phyloP scores from a whole-genome alignment of 2,113 vertebrate species.

The Brienomyrus brachyistius region DNA sequence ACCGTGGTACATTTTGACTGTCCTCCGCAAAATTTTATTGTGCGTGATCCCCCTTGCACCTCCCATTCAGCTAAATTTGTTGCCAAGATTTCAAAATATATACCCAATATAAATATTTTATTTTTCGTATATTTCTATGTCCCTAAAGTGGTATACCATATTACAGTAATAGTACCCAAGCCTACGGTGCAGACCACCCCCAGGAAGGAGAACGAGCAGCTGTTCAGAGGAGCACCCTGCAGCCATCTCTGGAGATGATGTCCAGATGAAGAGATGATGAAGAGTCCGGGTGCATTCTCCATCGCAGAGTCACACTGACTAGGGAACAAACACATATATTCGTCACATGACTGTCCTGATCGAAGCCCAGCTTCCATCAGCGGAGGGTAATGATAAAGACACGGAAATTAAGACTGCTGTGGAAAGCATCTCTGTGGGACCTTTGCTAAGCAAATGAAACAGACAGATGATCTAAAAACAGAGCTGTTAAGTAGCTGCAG shows the following conservation, averaged over 20 bases:
- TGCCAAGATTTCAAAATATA: too few species aligned
- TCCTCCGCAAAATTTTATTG: too few species aligned
- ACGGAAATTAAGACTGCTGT: constrained; percentile 50
- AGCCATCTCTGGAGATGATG: not conserved
- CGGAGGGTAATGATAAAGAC: constrained; percentile 61
- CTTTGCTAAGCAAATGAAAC: constrained; percentile 53
- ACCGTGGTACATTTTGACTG: too few species aligned
- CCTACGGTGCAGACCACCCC: not conserved
- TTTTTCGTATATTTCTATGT: not conserved
- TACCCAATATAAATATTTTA: not conserved
- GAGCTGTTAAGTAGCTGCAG: constrained; percentile 25
- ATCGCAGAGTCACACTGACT: constrained; percentile 49
- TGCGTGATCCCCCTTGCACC: too few species aligned
- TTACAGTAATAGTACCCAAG: not conserved
- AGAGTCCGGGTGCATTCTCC: constrained; percentile 26
- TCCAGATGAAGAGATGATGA: not conserved
- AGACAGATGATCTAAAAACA: constrained; percentile 51
- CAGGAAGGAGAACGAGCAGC: not conserved
- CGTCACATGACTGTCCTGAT: constrained; percentile 48
- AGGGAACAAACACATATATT: constrained; percentile 23
- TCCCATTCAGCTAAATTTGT: too few species aligned
- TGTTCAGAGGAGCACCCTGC: not conserved
- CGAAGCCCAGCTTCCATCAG: constrained; percentile 38
- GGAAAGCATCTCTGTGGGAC: constrained; percentile 54
- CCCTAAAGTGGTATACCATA: too few species aligned